Evolutionary conservation across 2,113 vertebrate species (phyloP).

Genomic region (Phocoena phocoena): DNA sequence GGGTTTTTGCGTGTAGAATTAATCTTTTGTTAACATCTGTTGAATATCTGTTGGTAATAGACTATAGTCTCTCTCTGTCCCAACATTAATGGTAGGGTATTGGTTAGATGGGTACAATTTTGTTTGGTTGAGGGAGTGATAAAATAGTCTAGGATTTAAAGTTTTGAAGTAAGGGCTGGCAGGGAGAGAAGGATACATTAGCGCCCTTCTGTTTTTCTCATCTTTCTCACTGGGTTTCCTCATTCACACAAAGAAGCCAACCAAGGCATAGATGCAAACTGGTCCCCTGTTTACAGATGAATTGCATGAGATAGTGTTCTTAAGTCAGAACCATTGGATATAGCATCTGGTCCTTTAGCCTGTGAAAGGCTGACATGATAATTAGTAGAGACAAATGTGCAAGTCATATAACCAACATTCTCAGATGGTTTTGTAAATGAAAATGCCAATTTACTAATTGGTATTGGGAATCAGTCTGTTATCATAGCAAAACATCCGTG

Average conservation of each 20-base stretch:
- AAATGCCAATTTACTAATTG: constrained; percentile 21
- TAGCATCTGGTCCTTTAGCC: not conserved
- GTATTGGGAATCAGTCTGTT: not conserved
- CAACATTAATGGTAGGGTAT: not conserved
- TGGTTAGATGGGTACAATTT: not conserved
- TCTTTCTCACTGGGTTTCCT: not conserved
- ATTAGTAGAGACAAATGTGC: not conserved
- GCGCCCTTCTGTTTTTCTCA: not conserved
- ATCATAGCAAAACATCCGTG: not conserved
- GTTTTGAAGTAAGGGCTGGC: not conserved
- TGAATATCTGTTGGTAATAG: not conserved
- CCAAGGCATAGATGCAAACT: not conserved
- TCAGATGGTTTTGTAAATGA: constrained; percentile 13
- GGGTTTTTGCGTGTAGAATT: not conserved
- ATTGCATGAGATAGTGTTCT: rapidly evolving
- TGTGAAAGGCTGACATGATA: not conserved
- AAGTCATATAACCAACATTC: not conserved
- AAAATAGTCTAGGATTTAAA: not conserved
- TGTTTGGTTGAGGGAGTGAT: not conserved
- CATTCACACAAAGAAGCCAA: not conserved
- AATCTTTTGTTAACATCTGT: not conserved
- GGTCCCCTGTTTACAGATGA: not conserved
- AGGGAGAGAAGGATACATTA: not conserved
- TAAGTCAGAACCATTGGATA: not conserved
- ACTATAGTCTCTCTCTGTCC: not conserved